These are phyloP conservation scores for Eristalis arbustorum DNA, from an alignment of 2,888 invertebrate species.

Conservation along the genomic window DNA sequence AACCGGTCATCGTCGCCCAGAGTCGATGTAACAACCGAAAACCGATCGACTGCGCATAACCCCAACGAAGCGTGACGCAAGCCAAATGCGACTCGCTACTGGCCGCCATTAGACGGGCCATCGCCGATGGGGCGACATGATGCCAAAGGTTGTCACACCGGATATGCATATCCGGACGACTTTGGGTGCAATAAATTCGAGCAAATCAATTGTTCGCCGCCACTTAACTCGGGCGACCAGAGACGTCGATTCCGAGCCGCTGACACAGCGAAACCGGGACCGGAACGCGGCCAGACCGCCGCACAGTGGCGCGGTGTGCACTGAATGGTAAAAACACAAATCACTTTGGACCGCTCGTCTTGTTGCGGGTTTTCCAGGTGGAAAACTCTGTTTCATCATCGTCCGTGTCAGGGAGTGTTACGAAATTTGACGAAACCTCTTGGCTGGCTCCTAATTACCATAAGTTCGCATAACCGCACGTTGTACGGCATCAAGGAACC, in stretches of 20 bases:
- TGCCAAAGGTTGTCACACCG: slow-evolving; percentile 64
- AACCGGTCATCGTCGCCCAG: slow-evolving; percentile 5
- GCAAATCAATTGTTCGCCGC: slow-evolving; percentile 62
- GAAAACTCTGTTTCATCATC: slow-evolving; percentile 60
- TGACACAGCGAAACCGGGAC: background rate
- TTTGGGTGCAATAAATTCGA: slow-evolving; percentile 56
- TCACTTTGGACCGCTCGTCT: slow-evolving; percentile 46
- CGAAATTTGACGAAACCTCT: slow-evolving; percentile 64
- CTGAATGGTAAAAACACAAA: slow-evolving; percentile 67
- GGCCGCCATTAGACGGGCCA: slow-evolving; percentile 20
- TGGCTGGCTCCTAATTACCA: slow-evolving; percentile 56
- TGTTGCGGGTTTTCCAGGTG: slow-evolving; percentile 59
- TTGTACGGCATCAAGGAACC: slow-evolving; percentile 39
- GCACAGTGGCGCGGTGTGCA: slow-evolving; percentile 41
- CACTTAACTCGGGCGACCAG: slow-evolving; percentile 56
- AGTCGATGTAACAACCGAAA: slow-evolving; percentile 9
- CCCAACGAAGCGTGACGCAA: slow-evolving; percentile 46
- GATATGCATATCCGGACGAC: slow-evolving; percentile 61
- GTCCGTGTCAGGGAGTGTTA: slow-evolving; percentile 21
- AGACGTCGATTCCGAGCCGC: slow-evolving; percentile 12
- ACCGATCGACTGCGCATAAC: slow-evolving; percentile 37
- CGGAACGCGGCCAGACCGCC: slow-evolving; percentile 20
- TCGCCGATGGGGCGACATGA: slow-evolving; percentile 17
- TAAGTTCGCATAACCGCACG: slow-evolving; percentile 23
- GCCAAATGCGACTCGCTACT: slow-evolving; percentile 1